Conservation (phyloP, 30 jellyfish, hydroid and myxozoan genomes). For the Chironex yamaguchii region DNA sequence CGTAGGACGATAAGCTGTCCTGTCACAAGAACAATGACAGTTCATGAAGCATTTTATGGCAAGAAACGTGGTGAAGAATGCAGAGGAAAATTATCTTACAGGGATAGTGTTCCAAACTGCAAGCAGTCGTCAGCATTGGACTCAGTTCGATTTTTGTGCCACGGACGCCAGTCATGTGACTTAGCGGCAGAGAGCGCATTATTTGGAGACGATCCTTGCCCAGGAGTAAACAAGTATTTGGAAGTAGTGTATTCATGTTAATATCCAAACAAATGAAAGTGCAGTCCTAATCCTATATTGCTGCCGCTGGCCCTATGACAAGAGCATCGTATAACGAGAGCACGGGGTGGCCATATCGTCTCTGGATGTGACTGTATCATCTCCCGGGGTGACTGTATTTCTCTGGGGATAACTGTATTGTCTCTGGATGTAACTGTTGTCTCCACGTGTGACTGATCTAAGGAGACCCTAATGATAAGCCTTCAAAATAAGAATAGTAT, state of each 20-base stretch:
- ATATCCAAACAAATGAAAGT: no score
- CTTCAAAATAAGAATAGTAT: no score
- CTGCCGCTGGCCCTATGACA: no score
- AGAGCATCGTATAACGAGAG: no score
- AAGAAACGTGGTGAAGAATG: constrained; percentile 92
- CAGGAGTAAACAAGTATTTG: constrained; percentile 91
- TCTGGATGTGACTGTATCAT: no score
- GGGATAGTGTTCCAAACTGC: constrained; percentile 93
- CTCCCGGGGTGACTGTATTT: no score
- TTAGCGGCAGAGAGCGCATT: constrained; percentile 89
- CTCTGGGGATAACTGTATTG: no score
- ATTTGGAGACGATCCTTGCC: constrained; percentile 95
- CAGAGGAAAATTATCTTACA: constrained; percentile 80
- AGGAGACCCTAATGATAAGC: no score
- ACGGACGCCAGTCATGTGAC: constrained; percentile 91
- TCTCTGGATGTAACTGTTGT: no score
- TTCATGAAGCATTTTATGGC: constrained; percentile 90
- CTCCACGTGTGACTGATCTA: no score
- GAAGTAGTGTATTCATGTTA: constrained; percentile 85
- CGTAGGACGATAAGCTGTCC: constrained; percentile 85
- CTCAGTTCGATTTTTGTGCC: constrained; percentile 82
- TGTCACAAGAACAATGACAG: constrained; percentile 58
- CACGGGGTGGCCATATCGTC: no score
- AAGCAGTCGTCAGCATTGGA: constrained; percentile 80
- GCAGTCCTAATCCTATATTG: no score